Conservation (phyloP, 2,888 invertebrate species). For the Oscheius sp. region DNA sequence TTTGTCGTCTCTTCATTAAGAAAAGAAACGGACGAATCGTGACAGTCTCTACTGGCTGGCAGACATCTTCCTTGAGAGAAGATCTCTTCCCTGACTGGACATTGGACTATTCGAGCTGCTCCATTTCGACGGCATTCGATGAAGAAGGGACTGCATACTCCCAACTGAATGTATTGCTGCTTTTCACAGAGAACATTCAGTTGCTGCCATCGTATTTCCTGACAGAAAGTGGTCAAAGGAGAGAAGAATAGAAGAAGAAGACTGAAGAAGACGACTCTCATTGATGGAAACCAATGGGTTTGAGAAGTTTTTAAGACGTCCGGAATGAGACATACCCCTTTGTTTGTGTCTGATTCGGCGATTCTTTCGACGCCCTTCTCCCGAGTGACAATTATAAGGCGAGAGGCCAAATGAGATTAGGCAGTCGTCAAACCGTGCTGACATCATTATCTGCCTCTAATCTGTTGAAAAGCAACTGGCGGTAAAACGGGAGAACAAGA, state of each 20-base stretch:
- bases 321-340: too few relatives aligned
- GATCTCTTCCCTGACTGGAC: slow-evolving; percentile 15
- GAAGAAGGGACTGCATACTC: background rate
- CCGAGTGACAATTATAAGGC: background rate
- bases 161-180: background rate
- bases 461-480: background rate
- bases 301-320: too few relatives aligned
- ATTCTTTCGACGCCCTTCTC: too few relatives aligned
- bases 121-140: background rate
- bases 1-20: slow-evolving; percentile 12
- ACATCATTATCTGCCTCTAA: slow-evolving; percentile 1
- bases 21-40: slow-evolving; percentile 7
- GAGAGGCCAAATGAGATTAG: slow-evolving; percentile 4
- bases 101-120: background rate
- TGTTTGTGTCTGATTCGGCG: too few relatives aligned
- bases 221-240: too few relatives aligned
- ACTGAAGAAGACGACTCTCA: too few relatives aligned
- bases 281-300: too few relatives aligned
- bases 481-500: background rate
- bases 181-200: background rate
- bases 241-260: too few relatives aligned
- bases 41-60: slow-evolving; percentile 1
- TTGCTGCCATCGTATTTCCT: too few relatives aligned
- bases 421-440: slow-evolving; percentile 13
- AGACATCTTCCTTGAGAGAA: background rate